Evolutionary conservation across 2,113 vertebrate species (phyloP), one percentile per base, ranked within the genome.

Genomic region (Sardina pilchardus): DNA sequence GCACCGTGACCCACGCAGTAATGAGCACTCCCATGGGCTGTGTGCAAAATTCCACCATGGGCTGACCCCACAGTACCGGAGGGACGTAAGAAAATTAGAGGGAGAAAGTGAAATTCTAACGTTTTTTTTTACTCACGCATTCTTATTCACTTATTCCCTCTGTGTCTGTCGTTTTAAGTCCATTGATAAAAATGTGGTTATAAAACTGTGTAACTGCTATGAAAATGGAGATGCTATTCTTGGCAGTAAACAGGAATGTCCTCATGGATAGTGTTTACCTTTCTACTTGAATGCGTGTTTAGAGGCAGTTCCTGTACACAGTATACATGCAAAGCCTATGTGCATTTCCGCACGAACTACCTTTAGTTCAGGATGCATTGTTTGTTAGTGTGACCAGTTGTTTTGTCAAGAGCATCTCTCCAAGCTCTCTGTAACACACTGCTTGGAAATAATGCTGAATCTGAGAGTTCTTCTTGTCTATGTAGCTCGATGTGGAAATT

Each of bases 21-120:
- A 93, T 91, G 90, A 94, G 91, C 88, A 91, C 75, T 48, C 87
- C 84, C 59, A 87, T 48, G 12, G 71, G 10, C 14, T 1, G 10
- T 36, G 71, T 16, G 16, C 71, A 78, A 78, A 78, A 78, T 78
- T 39, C 71, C 71, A 17, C 71, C 71, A 78, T 17, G 71, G 34
- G 16, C 26, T 78, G 26, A 78, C 71, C 71, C 30, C 63, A 2
- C 1, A 30, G 63, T 71, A 71, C 63, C 34, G 12, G 71, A 78
- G 71, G 59, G 71, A 78, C 8, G 24, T 34, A 14, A 71, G 26
- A 30, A 34, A 78, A 17, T 17, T 36, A 39, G 26, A 78, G 3
- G 30, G 71, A 34, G 26, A 78, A 34, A 78, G 71, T n/a, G 10
- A 17, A 78, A 78, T 16, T 14, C 9, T 47, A 47, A 45, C 44